Conservation (phyloP, 2,888 invertebrate genomes). For the Euplagia quadripunctaria region DNA sequence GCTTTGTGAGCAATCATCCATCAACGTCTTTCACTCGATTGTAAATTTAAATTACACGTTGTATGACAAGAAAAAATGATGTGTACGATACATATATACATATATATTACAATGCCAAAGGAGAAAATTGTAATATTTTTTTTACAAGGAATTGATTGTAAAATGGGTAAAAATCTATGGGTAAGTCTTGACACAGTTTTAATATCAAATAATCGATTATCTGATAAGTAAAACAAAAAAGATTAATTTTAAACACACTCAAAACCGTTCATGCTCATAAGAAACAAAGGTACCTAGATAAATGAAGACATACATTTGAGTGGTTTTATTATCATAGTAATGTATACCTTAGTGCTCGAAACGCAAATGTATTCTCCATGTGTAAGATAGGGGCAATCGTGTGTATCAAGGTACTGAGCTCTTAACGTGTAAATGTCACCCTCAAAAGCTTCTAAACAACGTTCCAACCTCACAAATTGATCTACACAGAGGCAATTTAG, state of each 20-base stretch:
- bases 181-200: too few species aligned
- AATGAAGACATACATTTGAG: too few species aligned
- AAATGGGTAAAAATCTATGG: too few species aligned
- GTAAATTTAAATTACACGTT: slow-evolving; percentile 14
- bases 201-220: too few species aligned
- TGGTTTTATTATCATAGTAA: too few species aligned
- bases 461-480: slow-evolving; percentile 7
- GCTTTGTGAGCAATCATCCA: slow-evolving; percentile 14
- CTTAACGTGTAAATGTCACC: neutral
- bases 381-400: neutral
- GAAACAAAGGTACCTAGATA: too few species aligned
- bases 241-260: too few species aligned
- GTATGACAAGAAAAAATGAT: neutral
- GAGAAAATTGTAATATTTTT: neutral
- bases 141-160: neutral
- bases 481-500: slow-evolving; percentile 17
- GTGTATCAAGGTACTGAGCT: neutral
- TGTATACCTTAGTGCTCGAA: neutral
- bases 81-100: neutral
- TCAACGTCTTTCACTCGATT: slow-evolving; percentile 11
- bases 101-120: neutral
- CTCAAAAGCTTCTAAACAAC: slow-evolving; percentile 2
- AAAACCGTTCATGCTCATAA: too few species aligned
- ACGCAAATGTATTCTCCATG: neutral
- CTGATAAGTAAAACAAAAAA: too few species aligned